Evolutionary conservation across 2,113 vertebrate genomes (phyloP).

Genomic region (Empidonax alnorum): DNA sequence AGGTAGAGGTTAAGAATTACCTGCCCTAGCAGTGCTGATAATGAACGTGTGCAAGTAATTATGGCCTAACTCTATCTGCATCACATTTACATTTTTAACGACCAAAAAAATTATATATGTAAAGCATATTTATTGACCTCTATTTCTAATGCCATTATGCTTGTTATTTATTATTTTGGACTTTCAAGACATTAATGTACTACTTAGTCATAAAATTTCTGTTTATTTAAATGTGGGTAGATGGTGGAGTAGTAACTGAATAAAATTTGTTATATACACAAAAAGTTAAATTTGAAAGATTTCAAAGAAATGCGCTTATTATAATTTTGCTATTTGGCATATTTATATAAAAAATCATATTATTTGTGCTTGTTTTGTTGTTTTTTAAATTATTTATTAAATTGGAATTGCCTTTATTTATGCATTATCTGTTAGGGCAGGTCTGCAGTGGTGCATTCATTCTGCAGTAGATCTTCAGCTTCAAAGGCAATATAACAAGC

Average conservation of each 20-base stretch:
- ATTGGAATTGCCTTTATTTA: neutral
- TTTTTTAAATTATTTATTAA: neutral
- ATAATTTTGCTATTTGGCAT: neutral
- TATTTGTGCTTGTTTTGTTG: neutral
- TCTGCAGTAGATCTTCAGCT: neutral
- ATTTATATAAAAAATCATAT: neutral
- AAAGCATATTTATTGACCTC: neutral
- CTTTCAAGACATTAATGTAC: neutral
- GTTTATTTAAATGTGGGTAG: neutral
- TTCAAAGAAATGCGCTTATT: neutral
- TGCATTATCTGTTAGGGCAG: neutral
- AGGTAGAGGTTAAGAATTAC: neutral
- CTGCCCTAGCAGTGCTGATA: neutral
- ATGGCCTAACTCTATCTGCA: neutral
- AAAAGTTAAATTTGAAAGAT: neutral
- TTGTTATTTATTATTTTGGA: neutral
- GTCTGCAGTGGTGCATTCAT: neutral
- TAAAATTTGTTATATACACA: neutral
- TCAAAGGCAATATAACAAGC: slow-evolving; percentile 38
- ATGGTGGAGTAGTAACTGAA: neutral
- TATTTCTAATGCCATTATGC: neutral
- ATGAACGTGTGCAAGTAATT: neutral
- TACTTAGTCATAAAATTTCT: neutral
- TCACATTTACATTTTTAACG: neutral
- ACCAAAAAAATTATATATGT: neutral